phyloP scores from a whole-genome alignment of 2,797 vertebrate species.

The Ptychobarbus kaznakovi region DNA sequence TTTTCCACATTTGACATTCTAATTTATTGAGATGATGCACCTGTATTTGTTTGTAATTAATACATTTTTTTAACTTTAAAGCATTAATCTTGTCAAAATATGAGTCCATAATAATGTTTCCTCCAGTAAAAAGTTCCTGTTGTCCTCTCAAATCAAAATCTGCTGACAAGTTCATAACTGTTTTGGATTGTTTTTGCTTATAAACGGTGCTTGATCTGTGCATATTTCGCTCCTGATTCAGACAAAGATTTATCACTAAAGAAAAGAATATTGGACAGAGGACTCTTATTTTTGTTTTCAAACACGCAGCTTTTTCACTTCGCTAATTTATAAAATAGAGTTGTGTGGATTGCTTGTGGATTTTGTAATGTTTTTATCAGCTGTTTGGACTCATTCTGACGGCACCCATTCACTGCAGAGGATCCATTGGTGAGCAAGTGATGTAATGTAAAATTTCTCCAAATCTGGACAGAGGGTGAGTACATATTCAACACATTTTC shows the following conservation, averaged over 20 bases:
- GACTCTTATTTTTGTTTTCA: background rate
- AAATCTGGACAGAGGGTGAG: background rate
- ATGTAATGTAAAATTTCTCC: background rate
- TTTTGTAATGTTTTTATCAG: background rate
- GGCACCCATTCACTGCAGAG: background rate
- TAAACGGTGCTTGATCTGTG: background rate
- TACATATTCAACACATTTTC: background rate
- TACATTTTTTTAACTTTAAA: no score
- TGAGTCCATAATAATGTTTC: no score
- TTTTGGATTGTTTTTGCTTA: no score
- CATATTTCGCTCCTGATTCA: background rate
- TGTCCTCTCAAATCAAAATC: no score
- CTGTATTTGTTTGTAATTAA: background rate
- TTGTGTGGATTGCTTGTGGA: background rate
- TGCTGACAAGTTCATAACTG: no score
- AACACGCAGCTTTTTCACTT: background rate
- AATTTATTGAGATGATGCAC: no score
- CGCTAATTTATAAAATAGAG: background rate
- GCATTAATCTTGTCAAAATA: background rate
- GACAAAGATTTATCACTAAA: background rate
- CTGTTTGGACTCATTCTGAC: background rate
- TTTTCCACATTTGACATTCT: no score
- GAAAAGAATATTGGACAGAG: background rate
- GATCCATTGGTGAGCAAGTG: background rate
- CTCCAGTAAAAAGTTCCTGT: no score